Conservation (phyloP, 1,140 invertebrate species). For the Lamellibrachia luymesi region DNA sequence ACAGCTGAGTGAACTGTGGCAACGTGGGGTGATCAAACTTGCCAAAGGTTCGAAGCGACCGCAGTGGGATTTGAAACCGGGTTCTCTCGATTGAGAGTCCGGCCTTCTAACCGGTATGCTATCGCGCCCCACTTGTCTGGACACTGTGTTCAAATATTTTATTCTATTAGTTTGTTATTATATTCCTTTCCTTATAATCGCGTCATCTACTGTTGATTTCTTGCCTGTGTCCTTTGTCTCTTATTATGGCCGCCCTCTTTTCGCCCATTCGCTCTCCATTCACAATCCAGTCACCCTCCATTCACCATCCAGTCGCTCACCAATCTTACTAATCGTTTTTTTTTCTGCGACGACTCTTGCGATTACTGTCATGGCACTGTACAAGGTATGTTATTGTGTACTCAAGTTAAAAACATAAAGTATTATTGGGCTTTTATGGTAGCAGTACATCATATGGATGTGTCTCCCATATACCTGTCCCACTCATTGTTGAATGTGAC, state of each 20-base stretch:
- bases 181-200: too few species aligned
- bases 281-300: background rate
- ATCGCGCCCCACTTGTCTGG: too few species aligned
- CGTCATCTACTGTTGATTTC: background rate
- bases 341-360: too few species aligned
- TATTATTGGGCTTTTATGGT: background rate
- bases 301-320: background rate
- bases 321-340: too few species aligned
- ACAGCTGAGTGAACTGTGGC: too few species aligned
- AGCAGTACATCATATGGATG: background rate
- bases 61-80: too few species aligned
- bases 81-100: too few species aligned
- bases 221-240: background rate
- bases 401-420: background rate
- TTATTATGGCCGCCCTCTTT: background rate
- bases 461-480: background rate
- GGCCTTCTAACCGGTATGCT: too few species aligned
- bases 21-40: too few species aligned
- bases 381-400: background rate
- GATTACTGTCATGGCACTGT: background rate
- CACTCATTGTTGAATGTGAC: background rate
- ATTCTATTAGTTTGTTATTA: too few species aligned
- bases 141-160: too few species aligned
- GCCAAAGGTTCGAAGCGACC: too few species aligned
- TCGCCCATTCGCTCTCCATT: background rate